phyloP scores from a whole-genome alignment of 2,797 vertebrate genomes.

The Bucorvus abyssinicus region DNA sequence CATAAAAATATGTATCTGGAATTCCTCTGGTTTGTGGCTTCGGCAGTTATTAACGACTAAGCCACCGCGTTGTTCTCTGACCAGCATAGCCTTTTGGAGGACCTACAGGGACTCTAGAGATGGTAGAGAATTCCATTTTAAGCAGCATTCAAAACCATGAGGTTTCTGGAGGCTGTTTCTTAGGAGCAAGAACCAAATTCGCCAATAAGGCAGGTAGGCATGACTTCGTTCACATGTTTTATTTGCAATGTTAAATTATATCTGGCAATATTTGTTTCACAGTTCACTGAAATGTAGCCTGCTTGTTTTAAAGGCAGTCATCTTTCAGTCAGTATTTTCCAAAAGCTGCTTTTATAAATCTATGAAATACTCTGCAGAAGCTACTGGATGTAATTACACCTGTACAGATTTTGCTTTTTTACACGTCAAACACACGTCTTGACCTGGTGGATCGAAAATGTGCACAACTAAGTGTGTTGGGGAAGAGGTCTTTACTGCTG shows the following conservation, averaged over 20 bases:
- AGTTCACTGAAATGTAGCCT: background rate
- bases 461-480: background rate
- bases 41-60: slow-evolving; percentile 18
- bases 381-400: background rate
- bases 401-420: background rate
- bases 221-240: background rate
- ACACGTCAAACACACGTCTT: background rate
- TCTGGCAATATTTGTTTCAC: background rate
- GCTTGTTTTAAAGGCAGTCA: background rate
- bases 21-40: slow-evolving; percentile 32
- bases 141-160: background rate
- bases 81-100: slow-evolving; percentile 9
- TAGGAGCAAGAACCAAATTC: background rate
- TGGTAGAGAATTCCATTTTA: slow-evolving; percentile 35
- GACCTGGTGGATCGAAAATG: background rate
- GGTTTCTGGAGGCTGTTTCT: background rate
- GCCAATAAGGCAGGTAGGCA: background rate
- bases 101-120: background rate
- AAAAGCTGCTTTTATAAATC: background rate
- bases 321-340: background rate
- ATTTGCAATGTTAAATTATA: background rate
- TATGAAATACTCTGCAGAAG: background rate
- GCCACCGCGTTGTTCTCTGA: background rate
- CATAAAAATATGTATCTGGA: background rate
- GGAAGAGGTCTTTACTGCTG: background rate